Percentiles rank a stretch among this genome's conserved stretches.
Conservation (phyloP, 64 coral and sea anemone genomes). For the Pocillopora damicornis region DNA sequence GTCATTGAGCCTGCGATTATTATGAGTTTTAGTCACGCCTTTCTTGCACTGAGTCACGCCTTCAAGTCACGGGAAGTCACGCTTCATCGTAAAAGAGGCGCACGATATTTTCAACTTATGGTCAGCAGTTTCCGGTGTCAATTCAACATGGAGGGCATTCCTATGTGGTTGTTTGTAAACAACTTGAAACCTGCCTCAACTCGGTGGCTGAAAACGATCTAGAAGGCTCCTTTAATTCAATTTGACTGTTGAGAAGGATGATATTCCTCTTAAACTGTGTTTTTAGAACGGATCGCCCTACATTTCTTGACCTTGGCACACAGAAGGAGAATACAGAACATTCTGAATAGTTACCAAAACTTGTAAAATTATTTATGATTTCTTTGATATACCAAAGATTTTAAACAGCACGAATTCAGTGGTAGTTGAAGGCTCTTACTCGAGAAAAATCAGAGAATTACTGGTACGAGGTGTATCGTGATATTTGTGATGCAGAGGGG, state of each 20-base stretch:
- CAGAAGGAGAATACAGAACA: no score
- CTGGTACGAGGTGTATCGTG: not conserved
- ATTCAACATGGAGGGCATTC: constrained; percentile 39
- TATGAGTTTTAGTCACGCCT: not conserved
- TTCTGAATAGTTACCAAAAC: no score
- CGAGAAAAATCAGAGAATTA: not conserved
- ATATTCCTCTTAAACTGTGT: not conserved
- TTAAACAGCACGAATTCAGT: not conserved
- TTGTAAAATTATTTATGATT: not conserved
- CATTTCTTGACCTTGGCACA: not conserved
- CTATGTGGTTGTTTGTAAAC: not conserved
- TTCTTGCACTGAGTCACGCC: no score
- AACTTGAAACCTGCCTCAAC: not conserved
- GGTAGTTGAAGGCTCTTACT: not conserved
- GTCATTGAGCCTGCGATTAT: not conserved
- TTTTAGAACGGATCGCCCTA: not conserved
- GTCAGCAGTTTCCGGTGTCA: not conserved
- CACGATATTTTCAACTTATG: not conserved
- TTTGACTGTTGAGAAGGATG: not conserved
- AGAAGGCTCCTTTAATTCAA: no score
- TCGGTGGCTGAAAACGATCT: not conserved
- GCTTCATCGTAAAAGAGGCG: not conserved
- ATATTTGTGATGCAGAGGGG: constrained; percentile 6
- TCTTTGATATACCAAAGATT: not conserved
- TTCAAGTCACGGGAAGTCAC: no score